Base-by-base conservation (phyloP, 2,888 invertebrate genomes). In the Tigriopus californicus region DNA sequence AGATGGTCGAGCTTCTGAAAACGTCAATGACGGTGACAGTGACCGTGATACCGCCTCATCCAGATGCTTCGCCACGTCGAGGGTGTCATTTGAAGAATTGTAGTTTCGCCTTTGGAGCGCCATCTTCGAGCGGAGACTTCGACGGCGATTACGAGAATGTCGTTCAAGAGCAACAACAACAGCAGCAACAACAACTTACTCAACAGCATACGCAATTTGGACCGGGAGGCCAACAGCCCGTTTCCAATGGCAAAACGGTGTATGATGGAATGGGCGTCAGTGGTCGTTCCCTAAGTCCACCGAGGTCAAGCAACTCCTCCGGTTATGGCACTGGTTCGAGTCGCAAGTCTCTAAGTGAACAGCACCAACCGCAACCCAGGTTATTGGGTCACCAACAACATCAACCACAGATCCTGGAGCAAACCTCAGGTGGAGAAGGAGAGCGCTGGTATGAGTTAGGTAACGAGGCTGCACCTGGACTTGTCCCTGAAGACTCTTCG, bases 1-100 rank as follows among this genome's bases (percentile, higher is more conserved):
- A 89, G 71, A 88, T 92, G 80, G 87, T 91, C 41, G 91, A 91
- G 71, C 74, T 91, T 64, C 74, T 94, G 61, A 85, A 90, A 73
- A 91, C 89, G 0, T 88, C 89, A 5, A 80, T 82, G 62, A 82
- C 84, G 51, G 89, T 92, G 57, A 85, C 85, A 47, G 83, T 91
- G 41, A 80, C 83, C 61, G 82, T 85, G 61, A 81, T 86, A 66
- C 83, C 83, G 42, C 85, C 89, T 0, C 72, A 79, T 58, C 72
- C 75, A 22, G 83, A 84, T 67, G 81, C 81, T 48, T 74, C 76
- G 48, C 80, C 83, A 1, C 74, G 84, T 11, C 18, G 22, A 40
- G 59, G 59, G 13, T 59, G 59, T 41, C 41, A 56, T 56, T 22
- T 56, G 22, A 12, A 15, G 20, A 56, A 20, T n/a, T 56, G 56